phyloP scores from a whole-genome alignment of 2,797 vertebrate species.

The Chelmon rostratus region DNA sequence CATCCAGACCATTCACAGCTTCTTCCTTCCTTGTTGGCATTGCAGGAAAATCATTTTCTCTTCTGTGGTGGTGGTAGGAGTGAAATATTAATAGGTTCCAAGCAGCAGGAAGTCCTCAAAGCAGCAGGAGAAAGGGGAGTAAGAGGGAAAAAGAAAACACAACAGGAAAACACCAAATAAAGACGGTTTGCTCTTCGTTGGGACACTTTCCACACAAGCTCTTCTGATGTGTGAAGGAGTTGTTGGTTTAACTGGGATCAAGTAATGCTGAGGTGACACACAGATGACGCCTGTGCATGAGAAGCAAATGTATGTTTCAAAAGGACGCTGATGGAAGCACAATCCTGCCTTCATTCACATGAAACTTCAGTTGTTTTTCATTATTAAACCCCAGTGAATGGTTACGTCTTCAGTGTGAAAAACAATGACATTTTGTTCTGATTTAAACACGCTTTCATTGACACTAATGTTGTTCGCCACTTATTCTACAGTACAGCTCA shows the following conservation, averaged over 20 bases:
- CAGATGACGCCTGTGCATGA: not conserved
- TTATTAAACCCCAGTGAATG: not conserved
- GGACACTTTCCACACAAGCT: not conserved
- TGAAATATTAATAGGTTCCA: conserved; percentile 73
- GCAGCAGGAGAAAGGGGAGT: conserved; percentile 56
- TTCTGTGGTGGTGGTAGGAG: conserved; percentile 5
- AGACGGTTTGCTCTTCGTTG: conserved; percentile 13
- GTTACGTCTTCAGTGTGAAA: too few relatives aligned
- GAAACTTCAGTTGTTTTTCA: not conserved
- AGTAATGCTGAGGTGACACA: not conserved
- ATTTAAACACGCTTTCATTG: too few relatives aligned
- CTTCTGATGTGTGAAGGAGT: conserved; percentile 5
- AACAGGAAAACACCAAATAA: conserved; percentile 45
- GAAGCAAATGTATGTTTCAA: not conserved
- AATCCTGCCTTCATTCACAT: not conserved
- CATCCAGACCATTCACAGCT: conserved; percentile 25
- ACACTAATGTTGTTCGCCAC: too few relatives aligned
- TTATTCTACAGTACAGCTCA: too few relatives aligned
- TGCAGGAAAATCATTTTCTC: conserved; percentile 21
- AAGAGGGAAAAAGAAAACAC: conserved; percentile 31
- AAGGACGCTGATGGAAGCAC: not conserved
- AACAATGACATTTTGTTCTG: too few relatives aligned
- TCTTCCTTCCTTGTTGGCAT: not conserved
- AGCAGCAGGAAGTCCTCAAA: conserved; percentile 54
- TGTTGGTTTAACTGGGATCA: not conserved